Evolutionary conservation across 2,113 vertebrate species (phyloP).

Genomic region (Hypomesus transpacificus): DNA sequence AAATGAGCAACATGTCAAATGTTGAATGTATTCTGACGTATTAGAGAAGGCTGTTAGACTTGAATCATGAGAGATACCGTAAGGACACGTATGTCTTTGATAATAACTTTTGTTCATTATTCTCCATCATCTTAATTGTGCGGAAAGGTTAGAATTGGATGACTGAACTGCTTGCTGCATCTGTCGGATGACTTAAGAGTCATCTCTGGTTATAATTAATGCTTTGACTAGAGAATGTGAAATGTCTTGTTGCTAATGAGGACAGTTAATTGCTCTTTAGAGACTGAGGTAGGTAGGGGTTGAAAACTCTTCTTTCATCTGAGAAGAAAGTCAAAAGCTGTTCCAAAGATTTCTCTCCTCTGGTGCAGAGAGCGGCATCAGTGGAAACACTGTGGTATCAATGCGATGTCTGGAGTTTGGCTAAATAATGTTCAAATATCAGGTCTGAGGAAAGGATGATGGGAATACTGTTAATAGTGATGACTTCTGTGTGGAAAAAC

Average conservation of each 20-base stretch:
- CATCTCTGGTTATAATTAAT: constrained; percentile 51
- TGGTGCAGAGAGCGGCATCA: too few species aligned
- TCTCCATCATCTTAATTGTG: constrained; percentile 39
- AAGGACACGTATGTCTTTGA: too few species aligned
- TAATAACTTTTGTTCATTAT: constrained; percentile 21
- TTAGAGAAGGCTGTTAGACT: neutral
- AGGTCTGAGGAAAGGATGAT: too few species aligned
- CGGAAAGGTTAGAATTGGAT: constrained; percentile 38
- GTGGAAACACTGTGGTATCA: too few species aligned
- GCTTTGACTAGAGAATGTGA: constrained; percentile 39
- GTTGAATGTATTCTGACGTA: constrained; percentile 2
- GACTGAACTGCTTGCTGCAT: constrained; percentile 36
- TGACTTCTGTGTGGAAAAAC: neutral
- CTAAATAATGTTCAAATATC: too few species aligned
- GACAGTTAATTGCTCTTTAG: constrained; percentile 51
- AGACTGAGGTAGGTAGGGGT: constrained; percentile 35
- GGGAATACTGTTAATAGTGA: neutral
- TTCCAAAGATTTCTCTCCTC: too few species aligned
- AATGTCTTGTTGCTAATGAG: constrained; percentile 50
- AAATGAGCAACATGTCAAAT: too few species aligned
- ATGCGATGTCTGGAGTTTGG: too few species aligned
- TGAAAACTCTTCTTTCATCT: neutral
- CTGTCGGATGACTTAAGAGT: constrained; percentile 49
- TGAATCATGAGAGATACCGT: constrained; percentile 15
- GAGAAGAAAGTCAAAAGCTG: neutral